Percentiles rank a stretch among this genome's conserved stretches.
Evolutionary conservation across 1,140 invertebrate species (phyloP).

Genomic region (Caligus rogercresseyi): DNA sequence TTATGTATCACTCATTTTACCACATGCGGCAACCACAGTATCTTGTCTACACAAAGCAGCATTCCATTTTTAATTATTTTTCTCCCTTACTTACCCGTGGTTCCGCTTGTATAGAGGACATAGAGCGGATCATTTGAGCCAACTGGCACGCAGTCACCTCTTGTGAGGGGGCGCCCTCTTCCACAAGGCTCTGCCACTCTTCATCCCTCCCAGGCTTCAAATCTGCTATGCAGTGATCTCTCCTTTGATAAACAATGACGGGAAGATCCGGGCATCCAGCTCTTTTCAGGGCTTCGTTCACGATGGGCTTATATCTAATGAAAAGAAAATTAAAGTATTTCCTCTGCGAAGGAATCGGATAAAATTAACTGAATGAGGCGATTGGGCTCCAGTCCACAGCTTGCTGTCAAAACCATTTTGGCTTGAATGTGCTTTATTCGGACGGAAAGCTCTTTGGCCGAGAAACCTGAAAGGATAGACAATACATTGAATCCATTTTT

Average conservation of each 20-base stretch:
- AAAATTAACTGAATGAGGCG: conserved; percentile 49
- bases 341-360: not conserved
- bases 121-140: conserved; percentile 76
- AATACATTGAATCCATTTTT: too few relatives aligned
- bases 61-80: too few relatives aligned
- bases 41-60: too few relatives aligned
- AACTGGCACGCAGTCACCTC: conserved; percentile 63
- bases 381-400: conserved; percentile 69
- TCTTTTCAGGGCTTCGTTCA: conserved; percentile 54
- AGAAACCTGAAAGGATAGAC: conserved; percentile 64
- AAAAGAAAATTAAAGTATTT: not conserved
- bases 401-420: conserved; percentile 69
- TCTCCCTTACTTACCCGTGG: conserved; percentile 13
- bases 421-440: conserved; percentile 72
- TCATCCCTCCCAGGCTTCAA: conserved; percentile 45
- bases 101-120: conserved; percentile 65
- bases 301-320: conserved; percentile 63
- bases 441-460: conserved; percentile 59
- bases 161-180: conserved; percentile 30
- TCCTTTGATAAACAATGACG: conserved; percentile 5
- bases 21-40: too few relatives aligned
- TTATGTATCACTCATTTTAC: too few relatives aligned
- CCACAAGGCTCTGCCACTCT: conserved; percentile 48
- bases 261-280: conserved; percentile 8
- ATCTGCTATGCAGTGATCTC: not conserved